Conservation (phyloP, 2,113 vertebrate species). For the Piliocolobus tephrosceles region DNA sequence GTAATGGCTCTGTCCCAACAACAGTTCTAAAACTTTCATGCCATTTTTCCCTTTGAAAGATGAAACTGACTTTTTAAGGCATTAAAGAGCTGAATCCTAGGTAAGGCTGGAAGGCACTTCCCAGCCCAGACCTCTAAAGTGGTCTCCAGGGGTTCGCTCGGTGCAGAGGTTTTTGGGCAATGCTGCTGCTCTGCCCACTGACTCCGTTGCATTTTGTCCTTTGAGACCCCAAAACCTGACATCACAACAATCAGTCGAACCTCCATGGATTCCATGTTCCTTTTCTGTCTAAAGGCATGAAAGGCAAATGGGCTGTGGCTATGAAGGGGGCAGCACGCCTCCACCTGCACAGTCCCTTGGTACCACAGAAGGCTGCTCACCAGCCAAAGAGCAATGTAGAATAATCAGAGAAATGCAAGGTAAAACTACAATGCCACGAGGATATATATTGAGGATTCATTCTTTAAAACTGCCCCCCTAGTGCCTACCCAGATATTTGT, state of each 20-base stretch:
- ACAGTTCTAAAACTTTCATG: neutral
- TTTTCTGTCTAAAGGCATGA: neutral
- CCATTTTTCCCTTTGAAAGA: neutral
- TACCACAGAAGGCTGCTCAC: neutral
- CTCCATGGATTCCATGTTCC: neutral
- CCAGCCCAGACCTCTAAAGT: neutral
- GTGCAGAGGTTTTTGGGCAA: neutral
- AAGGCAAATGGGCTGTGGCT: fast-evolving
- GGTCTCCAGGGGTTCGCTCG: neutral
- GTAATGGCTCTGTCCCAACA: neutral
- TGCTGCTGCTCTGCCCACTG: neutral
- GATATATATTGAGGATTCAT: fast-evolving
- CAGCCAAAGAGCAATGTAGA: neutral
- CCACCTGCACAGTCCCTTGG: fast-evolving
- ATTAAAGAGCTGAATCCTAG: neutral
- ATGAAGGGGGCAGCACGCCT: neutral
- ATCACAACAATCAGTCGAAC: neutral
- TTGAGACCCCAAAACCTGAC: neutral
- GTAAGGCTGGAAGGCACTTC: no score
- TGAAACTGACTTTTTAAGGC: neutral
- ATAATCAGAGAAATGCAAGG: neutral
- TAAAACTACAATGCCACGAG: neutral
- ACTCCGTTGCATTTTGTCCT: neutral
- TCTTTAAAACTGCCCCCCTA: neutral
- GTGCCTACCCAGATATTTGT: fast-evolving